phyloP scores from a whole-genome alignment of 1,140 invertebrate genomes.

The Lordiphosa mommai region DNA sequence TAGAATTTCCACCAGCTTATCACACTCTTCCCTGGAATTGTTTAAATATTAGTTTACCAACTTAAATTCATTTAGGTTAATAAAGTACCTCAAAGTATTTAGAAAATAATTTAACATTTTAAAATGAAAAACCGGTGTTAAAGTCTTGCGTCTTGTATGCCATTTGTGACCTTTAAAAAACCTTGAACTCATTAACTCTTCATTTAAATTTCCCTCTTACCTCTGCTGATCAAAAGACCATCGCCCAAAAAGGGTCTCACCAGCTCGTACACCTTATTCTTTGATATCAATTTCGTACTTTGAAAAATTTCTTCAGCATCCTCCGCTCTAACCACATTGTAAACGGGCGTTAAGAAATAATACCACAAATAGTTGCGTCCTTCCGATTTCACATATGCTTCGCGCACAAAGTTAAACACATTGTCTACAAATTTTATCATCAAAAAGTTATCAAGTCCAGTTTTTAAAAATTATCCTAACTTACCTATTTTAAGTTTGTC shows the following conservation, averaged over 20 bases:
- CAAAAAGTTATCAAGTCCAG: neutral
- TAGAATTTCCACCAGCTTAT: constrained; percentile 54
- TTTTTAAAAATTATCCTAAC: too few relatives aligned
- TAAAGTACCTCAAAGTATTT: constrained; percentile 81
- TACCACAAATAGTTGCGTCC: constrained; percentile 46
- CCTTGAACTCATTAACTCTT: neutral
- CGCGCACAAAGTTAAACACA: constrained; percentile 40
- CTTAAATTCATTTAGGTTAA: too few relatives aligned
- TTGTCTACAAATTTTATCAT: constrained; percentile 5
- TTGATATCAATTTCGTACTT: constrained; percentile 59
- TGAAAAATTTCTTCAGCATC: constrained; percentile 63
- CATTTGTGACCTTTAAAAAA: constrained; percentile 83
- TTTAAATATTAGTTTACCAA: too few relatives aligned
- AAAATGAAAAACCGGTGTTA: constrained; percentile 95
- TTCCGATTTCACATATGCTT: constrained; percentile 24
- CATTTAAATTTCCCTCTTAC: constrained; percentile 53
- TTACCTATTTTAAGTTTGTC: constrained; percentile 31
- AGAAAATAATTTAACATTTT: constrained; percentile 90
- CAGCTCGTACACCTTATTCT: constrained; percentile 79
- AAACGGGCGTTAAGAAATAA: constrained; percentile 46
- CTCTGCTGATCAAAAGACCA: constrained; percentile 84
- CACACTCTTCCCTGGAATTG: constrained; percentile 31
- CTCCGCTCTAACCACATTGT: constrained; percentile 60
- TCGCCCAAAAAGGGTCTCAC: constrained; percentile 84
- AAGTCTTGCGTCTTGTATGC: constrained; percentile 87